phyloP scores from a whole-genome alignment of 2,888 invertebrate genomes.

The Isoperla grammatica region DNA sequence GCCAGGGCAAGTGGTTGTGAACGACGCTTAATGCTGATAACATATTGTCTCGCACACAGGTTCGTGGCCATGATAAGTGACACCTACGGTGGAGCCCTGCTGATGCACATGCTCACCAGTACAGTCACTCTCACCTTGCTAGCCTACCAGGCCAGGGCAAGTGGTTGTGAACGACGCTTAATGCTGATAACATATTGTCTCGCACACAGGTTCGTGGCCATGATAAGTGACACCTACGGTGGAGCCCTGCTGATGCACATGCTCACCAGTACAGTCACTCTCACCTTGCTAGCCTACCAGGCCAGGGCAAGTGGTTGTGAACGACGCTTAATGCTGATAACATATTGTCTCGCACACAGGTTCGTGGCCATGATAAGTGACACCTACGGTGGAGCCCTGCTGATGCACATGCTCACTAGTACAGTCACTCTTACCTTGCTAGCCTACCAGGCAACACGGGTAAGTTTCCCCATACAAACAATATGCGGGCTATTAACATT shows the following conservation, averaged over 20 bases:
- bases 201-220: slow-evolving; percentile 69
- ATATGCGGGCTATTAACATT: too few species aligned
- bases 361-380: slow-evolving; percentile 76
- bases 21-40: too few species aligned
- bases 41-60: too few species aligned
- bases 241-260: slow-evolving; percentile 78
- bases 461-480: slow-evolving; percentile 39
- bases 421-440: slow-evolving; percentile 76
- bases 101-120: slow-evolving; percentile 79
- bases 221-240: slow-evolving; percentile 78
- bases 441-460: slow-evolving; percentile 84
- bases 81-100: slow-evolving; percentile 74
- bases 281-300: slow-evolving; percentile 75
- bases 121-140: slow-evolving; percentile 75
- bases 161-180: too few species aligned
- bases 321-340: too few species aligned
- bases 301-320: too few species aligned
- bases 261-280: slow-evolving; percentile 78
- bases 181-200: too few species aligned
- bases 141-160: slow-evolving; percentile 84
- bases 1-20: too few species aligned
- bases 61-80: slow-evolving; percentile 76
- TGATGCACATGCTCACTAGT: slow-evolving; percentile 79
- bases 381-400: slow-evolving; percentile 74
- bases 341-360: too few species aligned